These are phyloP conservation scores for Montipora cactus DNA, from an alignment of 64 coral and sea anemone species.

Conservation along the genomic window DNA sequence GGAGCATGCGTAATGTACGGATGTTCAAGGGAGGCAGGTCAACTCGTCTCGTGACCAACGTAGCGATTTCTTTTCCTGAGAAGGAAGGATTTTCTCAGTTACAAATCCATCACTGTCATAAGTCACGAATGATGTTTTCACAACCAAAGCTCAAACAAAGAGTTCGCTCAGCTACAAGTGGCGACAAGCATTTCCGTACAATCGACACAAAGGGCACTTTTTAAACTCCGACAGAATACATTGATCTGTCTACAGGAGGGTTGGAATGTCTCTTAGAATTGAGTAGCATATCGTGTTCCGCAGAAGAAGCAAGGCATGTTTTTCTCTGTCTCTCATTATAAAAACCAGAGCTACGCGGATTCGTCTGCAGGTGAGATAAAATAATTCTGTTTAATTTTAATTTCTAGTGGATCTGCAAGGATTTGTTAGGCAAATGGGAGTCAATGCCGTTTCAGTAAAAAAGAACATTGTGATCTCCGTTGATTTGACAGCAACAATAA, in stretches of 20 bases:
- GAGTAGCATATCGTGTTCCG: neutral
- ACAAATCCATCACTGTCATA: neutral
- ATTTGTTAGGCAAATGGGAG: neutral
- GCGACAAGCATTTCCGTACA: conserved; percentile 12
- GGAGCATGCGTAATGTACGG: no score
- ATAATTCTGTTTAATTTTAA: neutral
- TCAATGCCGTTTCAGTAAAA: neutral
- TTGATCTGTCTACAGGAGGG: conserved; percentile 6
- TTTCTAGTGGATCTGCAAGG: neutral
- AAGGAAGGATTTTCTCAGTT: conserved; percentile 15
- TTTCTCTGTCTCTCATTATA: neutral
- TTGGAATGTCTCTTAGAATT: neutral
- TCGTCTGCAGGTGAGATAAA: neutral
- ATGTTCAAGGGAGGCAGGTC: no score
- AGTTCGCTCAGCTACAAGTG: neutral
- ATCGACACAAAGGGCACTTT: neutral
- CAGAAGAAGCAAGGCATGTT: neutral
- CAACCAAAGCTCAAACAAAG: neutral
- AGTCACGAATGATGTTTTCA: conserved; percentile 1
- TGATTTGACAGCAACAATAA: neutral
- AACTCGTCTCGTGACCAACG: neutral
- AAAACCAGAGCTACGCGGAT: neutral
- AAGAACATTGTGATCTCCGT: neutral
- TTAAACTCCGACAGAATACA: neutral
- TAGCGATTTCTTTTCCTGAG: neutral